Conservation (phyloP, 2,797 vertebrate genomes). For the Nasua narica region DNA sequence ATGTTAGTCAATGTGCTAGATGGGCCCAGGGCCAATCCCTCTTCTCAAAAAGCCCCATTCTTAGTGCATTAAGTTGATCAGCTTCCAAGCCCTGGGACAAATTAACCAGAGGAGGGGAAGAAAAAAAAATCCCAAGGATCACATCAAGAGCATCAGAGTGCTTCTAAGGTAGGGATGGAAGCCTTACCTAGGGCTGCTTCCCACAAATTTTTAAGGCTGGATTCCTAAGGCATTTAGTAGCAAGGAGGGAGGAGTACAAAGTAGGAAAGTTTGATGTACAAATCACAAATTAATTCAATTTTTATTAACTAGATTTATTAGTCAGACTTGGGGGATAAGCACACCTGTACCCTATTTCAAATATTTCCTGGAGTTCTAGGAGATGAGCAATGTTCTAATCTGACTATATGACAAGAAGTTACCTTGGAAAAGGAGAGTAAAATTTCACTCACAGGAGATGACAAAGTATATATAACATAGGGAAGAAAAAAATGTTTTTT, state of each 20-base stretch:
- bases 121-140: not conserved
- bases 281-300: not conserved
- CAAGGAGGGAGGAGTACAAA: not conserved
- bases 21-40: not conserved
- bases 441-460: slow-evolving; percentile 4
- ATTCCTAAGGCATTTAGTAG: not conserved
- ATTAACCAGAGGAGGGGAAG: not conserved
- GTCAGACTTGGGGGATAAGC: not conserved
- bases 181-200: not conserved
- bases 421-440: not conserved
- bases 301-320: slow-evolving; percentile 24
- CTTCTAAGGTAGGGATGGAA: not conserved
- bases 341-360: not conserved
- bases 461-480: slow-evolving; percentile 29
- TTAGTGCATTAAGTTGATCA: not conserved
- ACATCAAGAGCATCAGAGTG: not conserved
- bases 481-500: not conserved
- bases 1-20: not conserved
- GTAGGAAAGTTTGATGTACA: not conserved
- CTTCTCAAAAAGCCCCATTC: not conserved
- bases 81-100: not conserved
- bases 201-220: not conserved
- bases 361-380: not conserved
- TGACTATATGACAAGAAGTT: not conserved
- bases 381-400: not conserved